Conservation (phyloP, 2,797 vertebrate genomes). For the Centropyge bicolor region DNA sequence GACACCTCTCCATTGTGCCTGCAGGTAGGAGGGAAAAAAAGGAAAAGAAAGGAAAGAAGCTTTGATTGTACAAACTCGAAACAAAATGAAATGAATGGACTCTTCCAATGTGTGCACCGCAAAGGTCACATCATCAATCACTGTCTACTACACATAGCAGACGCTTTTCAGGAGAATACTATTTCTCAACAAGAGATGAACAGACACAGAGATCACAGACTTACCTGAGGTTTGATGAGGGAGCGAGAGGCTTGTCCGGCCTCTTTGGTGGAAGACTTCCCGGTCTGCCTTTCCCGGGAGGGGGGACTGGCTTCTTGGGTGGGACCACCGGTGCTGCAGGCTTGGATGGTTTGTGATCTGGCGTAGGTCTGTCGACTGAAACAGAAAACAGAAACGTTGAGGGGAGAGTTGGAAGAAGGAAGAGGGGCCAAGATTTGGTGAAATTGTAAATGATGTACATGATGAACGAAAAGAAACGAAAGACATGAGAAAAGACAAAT, state of each 20-base stretch:
- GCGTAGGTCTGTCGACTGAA: constrained; percentile 87
- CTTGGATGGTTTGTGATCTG: constrained; percentile 90
- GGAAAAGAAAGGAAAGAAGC: background rate
- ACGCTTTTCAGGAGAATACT: background rate
- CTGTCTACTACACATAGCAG: background rate
- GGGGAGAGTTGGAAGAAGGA: background rate
- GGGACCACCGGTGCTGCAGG: constrained; percentile 92
- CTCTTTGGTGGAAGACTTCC: constrained; percentile 87
- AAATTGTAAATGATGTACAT: background rate
- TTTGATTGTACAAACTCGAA: background rate
- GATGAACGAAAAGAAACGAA: background rate
- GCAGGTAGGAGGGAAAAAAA: constrained; percentile 33
- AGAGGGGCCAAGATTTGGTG: background rate
- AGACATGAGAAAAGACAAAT: background rate
- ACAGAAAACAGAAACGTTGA: constrained; percentile 36
- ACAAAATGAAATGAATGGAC: background rate
- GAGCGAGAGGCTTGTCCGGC: constrained; percentile 90
- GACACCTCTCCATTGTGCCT: constrained; percentile 94
- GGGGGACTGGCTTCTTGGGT: constrained; percentile 93
- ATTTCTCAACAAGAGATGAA: too few species aligned
- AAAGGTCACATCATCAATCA: background rate
- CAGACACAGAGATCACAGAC: background rate
- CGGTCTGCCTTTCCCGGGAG: constrained; percentile 87
- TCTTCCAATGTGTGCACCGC: background rate
- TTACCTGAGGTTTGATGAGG: constrained; percentile 82